Conservation (phyloP, 2,113 vertebrate species). For the Tragulus kanchil region DNA sequence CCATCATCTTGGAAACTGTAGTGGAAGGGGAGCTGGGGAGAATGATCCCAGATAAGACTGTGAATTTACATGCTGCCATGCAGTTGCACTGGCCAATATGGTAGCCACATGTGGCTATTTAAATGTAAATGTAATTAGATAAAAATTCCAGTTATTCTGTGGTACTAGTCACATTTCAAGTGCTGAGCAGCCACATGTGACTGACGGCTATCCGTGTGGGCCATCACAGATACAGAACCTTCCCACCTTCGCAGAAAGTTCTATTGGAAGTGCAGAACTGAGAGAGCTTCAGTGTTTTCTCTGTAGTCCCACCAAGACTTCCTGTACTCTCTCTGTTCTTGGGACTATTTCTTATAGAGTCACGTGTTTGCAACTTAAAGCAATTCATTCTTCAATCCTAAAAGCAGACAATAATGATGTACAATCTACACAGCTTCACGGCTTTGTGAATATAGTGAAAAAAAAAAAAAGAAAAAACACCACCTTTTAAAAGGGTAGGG, state of each 20-base stretch:
- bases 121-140: conserved; percentile 39
- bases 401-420: background rate
- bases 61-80: background rate
- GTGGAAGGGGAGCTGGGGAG: background rate
- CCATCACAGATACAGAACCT: background rate
- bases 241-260: background rate
- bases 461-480: background rate
- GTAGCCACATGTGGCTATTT: conserved; percentile 54
- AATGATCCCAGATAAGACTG: conserved; percentile 65
- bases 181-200: background rate
- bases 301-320: background rate
- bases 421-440: background rate
- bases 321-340: background rate
- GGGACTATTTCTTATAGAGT: background rate
- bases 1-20: conserved; percentile 22
- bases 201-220: background rate
- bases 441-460: background rate
- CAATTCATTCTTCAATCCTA: background rate
- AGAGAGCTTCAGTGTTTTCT: background rate
- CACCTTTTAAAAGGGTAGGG: background rate
- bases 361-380: background rate
- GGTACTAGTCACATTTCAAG: background rate
- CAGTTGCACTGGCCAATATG: conserved; percentile 33
- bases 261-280: background rate
- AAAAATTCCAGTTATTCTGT: background rate